Evolutionary conservation across 2,888 invertebrate genomes (phyloP), one percentile per base, ranked within the genome.

Genomic region (Rhogogaster chlorosoma): DNA sequence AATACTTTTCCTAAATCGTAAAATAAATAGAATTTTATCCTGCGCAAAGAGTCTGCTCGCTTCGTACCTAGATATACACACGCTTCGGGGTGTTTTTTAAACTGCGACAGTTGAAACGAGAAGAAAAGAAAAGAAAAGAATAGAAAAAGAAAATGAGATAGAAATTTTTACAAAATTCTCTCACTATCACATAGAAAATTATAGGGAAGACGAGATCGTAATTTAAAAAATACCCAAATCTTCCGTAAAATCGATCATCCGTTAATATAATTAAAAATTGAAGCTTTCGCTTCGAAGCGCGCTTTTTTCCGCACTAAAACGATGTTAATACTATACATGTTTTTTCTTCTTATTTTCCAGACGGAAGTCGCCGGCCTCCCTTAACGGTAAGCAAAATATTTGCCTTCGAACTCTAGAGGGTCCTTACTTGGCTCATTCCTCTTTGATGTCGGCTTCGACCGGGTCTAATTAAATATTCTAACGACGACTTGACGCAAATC

Each of bases 1-100:
- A 78, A 78, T 32, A 82, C 15, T 82, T 82, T 82, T 22, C 53
- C 6, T 75, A 75, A n/a, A 15, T 75, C 75, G 42, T 75, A 45
- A 45, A 45, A 12, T 36, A n/a, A 70, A 70, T 22, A 75, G 38
- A 75, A 75, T 42, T 75, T 18, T n/a, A n/a, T 7, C n/a, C 36
- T 15, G 12, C 3, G 57, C 22, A 22, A 57, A 57, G 57, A 57
- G 57, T n/a, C n/a, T 22, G 22, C 57, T 57, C n/a, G 57, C 9
- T 22, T n/a, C n/a, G n/a, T n/a, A 9, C 45, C 45, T 45, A 45
- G 3, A 45, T 12, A 42, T 42, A 42, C 12, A 42, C 42, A 45
- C 45, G 45, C 45, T 45, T 45, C 45, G 45, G 45, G 45, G 45
- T 45, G 45, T 45, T 45, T 45, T 45, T 15, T 4, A 12, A 45